Evolutionary conservation across 2,888 invertebrate genomes (phyloP).

Genomic region (Automeris io): DNA sequence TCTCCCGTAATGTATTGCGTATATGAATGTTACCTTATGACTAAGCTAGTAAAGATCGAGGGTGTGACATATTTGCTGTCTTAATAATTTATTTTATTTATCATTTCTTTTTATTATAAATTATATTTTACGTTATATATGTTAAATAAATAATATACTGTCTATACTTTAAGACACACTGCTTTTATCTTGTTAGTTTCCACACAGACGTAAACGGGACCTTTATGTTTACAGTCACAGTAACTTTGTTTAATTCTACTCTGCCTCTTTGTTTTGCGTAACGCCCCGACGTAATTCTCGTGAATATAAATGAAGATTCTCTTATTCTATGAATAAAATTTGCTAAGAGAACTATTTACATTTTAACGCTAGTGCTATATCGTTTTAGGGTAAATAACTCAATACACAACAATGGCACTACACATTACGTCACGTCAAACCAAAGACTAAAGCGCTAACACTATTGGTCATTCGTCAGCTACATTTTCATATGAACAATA

Average conservation of each 20-base stretch:
- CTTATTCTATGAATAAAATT: conserved; percentile 65
- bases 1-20: no score
- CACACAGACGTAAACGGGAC: conserved; percentile 3
- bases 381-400: conserved; percentile 29
- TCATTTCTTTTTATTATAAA: no score
- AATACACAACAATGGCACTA: neutral
- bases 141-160: no score
- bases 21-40: no score
- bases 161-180: no score
- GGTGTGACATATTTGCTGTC: no score
- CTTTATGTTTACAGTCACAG: conserved; percentile 27
- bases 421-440: neutral
- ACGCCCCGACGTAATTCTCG: conserved; percentile 47
- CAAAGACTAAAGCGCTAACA: neutral
- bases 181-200: no score
- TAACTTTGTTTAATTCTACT: conserved; percentile 41
- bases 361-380: conserved; percentile 36
- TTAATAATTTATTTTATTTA: no score
- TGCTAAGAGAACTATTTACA: conserved; percentile 54
- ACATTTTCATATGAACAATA: no score
- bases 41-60: no score
- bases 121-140: no score
- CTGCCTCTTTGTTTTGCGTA: conserved; percentile 41
- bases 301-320: conserved; percentile 63
- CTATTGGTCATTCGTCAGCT: no score